A percentile compares a stretch with the other conserved stretches of the same genome.
Conservation (phyloP, 2,797 vertebrate species). For the Rhabdophis nuchalis region DNA sequence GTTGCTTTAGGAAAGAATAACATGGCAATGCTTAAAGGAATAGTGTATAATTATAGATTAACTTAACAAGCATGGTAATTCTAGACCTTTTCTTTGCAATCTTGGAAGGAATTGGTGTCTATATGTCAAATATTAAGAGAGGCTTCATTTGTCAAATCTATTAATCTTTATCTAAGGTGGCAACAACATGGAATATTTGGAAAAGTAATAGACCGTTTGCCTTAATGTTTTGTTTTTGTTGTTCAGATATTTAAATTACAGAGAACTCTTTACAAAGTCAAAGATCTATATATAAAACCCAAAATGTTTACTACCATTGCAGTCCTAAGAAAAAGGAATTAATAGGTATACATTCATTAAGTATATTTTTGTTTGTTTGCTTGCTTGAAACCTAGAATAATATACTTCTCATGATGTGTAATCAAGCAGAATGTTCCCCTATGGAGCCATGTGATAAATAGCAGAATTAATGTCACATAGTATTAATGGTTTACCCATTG, state of each 20-base stretch:
- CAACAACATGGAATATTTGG: not conserved
- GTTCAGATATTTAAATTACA: not conserved
- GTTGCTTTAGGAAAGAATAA: fast-evolving
- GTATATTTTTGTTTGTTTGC: not conserved
- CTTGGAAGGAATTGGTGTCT: not conserved
- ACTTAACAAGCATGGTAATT: not conserved
- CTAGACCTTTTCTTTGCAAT: not conserved
- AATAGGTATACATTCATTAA: not conserved
- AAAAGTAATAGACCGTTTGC: not conserved
- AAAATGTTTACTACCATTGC: not conserved
- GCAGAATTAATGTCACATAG: not conserved
- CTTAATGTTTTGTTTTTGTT: not conserved
- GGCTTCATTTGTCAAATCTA: not conserved
- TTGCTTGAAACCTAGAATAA: not conserved
- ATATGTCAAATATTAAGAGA: not conserved
- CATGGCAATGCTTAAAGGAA: not conserved
- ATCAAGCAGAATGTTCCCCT: not conserved
- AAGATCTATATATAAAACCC: not conserved
- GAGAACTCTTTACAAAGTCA: not conserved
- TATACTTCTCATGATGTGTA: not conserved
- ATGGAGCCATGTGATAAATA: fast-evolving
- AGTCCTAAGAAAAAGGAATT: not conserved
- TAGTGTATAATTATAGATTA: not conserved
- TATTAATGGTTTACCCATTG: not conserved
- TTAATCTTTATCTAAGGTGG: not conserved